Evolutionary conservation across 2,113 vertebrate genomes (phyloP).

Genomic region (Benthochromis sp.): DNA sequence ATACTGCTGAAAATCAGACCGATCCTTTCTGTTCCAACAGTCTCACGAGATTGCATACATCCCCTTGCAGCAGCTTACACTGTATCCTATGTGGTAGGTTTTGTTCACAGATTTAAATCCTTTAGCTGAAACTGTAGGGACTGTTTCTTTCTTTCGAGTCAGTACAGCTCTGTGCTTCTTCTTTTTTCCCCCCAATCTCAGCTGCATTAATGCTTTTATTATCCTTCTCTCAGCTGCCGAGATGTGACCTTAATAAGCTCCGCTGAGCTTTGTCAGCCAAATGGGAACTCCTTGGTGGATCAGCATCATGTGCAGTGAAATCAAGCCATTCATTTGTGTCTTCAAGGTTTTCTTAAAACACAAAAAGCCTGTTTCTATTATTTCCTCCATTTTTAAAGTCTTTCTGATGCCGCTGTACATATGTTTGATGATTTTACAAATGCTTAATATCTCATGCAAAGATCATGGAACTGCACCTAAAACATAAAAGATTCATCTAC

Average conservation of each 20-base stretch:
- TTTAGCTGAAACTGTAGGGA: neutral
- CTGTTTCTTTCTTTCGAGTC: neutral
- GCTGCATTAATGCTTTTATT: neutral
- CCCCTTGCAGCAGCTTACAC: neutral
- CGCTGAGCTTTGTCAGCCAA: conserved; percentile 27
- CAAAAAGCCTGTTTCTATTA: neutral
- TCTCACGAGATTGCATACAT: neutral
- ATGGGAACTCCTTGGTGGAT: conserved; percentile 7
- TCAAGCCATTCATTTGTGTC: neutral
- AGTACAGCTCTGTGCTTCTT: neutral
- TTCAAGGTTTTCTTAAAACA: neutral
- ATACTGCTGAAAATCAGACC: neutral
- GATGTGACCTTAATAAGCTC: conserved; percentile 42
- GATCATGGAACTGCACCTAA: neutral
- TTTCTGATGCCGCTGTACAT: neutral
- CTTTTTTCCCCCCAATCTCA: neutral
- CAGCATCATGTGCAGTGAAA: neutral
- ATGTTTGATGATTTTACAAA: neutral
- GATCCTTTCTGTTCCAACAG: neutral
- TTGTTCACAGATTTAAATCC: neutral
- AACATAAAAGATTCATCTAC: neutral
- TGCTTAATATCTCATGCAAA: neutral
- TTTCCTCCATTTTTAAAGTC: accelerated
- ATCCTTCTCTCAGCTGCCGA: conserved; percentile 4
- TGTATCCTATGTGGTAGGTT: neutral